Evolutionary conservation across 2,113 vertebrate species (phyloP), one percentile per base, ranked within the genome.

Genomic region (Pelvicachromis taeniatus): DNA sequence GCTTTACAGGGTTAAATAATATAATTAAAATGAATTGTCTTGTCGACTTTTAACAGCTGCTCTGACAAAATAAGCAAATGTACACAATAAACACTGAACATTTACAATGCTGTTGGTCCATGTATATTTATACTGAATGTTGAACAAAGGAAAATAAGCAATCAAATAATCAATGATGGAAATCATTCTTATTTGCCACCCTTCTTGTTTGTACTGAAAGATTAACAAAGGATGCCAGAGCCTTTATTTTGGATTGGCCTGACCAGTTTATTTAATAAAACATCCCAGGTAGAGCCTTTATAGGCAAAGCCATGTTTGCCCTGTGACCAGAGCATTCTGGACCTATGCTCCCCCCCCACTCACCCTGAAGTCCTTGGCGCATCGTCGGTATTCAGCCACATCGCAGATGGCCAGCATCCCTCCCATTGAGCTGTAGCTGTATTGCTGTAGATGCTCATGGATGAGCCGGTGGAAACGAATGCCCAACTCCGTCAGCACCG

Each of bases 341-440:
- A 90, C 82, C 89, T 81, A 29, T 80, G 80, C 55, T 85, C 88
- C 87, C 38, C 45, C 56, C 65, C 73, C 61, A 11, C 91, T 96
- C 90, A 97, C 96, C 93, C 86, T 93, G 91, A 99, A 99, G 93
- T 98, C 98, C 96, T 99, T 99, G 97, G 99, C 98, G 91, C 97
- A 97, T 90, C 97, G 98, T 88, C 98, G 96, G 87, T 99, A 99
- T 86, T 99, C 98, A 59, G 98, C 98, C 90, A 99, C 98, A 1
- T 99, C 99, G 92, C 99, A 99, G 94, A 99, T 99, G 91, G 98
- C 98, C 90, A 99, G 95, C 99, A 99, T 99, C 95, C 99, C 98
- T 83, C 99, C 98, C 98, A 99, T 99, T 81, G 97, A 99, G 92
- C 97, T 99, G 95, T 99, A 99, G 87, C 96, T 98, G 95, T 97